These are phyloP conservation scores for Acromyrmex heyeri DNA, from an alignment of 1,140 invertebrate species.

Conservation along the genomic window DNA sequence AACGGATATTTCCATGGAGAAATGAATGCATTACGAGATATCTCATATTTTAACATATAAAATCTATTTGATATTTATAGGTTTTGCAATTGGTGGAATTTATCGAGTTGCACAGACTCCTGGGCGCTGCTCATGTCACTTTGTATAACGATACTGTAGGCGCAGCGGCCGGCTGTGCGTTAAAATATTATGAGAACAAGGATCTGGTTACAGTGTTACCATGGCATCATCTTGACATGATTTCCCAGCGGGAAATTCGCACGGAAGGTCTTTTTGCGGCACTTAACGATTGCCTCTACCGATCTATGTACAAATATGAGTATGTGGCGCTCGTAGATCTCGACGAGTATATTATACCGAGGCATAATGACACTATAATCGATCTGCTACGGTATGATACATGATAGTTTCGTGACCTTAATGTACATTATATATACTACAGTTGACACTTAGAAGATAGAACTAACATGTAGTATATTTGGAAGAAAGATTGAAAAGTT, in stretches of 20 bases:
- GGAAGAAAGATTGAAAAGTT: background rate
- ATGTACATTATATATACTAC: background rate
- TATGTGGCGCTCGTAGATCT: slow-evolving; percentile 95
- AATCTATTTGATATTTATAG: slow-evolving; percentile 81
- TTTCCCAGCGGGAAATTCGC: slow-evolving; percentile 96
- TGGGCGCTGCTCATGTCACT: slow-evolving; percentile 96
- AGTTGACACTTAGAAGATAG: background rate
- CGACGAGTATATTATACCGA: slow-evolving; percentile 96
- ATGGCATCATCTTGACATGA: slow-evolving; percentile 95
- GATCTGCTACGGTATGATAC: slow-evolving; percentile 88
- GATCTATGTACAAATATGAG: slow-evolving; percentile 93
- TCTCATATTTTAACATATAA: slow-evolving; percentile 3
- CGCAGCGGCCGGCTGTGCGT: slow-evolving; percentile 91
- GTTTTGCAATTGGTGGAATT: slow-evolving; percentile 95
- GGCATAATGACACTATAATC: slow-evolving; percentile 90
- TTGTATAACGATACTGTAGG: slow-evolving; percentile 97
- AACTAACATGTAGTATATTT: background rate
- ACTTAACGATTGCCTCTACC: slow-evolving; percentile 97
- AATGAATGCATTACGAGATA: background rate
- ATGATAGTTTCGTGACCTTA: background rate
- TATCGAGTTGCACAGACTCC: slow-evolving; percentile 94
- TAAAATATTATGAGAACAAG: slow-evolving; percentile 90
- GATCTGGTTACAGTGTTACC: slow-evolving; percentile 93
- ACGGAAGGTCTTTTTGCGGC: slow-evolving; percentile 97
- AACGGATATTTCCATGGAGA: background rate